Evolutionary conservation across 2,888 invertebrate genomes (phyloP), one percentile per base, ranked within the genome.

Genomic region (Sericinus montela): DNA sequence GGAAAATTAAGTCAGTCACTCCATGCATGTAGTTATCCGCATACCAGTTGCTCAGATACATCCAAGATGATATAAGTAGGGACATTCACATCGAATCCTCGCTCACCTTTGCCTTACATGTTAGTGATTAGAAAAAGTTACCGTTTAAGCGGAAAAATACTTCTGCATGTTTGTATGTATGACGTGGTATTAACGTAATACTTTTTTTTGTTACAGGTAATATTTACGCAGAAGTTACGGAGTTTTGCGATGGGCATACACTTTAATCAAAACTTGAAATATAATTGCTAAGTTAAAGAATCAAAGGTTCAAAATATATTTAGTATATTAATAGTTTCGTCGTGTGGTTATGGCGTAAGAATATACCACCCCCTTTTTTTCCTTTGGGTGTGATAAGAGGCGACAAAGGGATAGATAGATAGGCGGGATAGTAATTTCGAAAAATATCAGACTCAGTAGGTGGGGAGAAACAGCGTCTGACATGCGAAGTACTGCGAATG

Each of bases 121-220:
- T 14, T 13, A 11, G 11, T 1, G 15, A 16, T 40, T 34, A 23
- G 15, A 41, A 41, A 41, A 41, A 37, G 9, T 41, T 28, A 23
- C 30, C 36, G 14, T 30, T 30, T 36, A 19, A 36, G 9, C 23
- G 32, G 28, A 14, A 36, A n/a, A 10, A 7, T 37, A 15, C 3
- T 11, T 11, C 23, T 43, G 37, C 30, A 32, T 38, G 23, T n/a
- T n/a, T n/a, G n/a, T 30, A 35, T 30, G 25, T 30, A 42, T 42
- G 25, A 30, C 38, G 34, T 23, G 30, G 28, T 35, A 29, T 35
- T 43, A 48, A 48, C 15, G 4, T 11, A 36, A 19, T 30, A 13
- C n/a, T 42, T 7, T 48, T 30, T 30, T 43, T 38, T 48, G 48
- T 48, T 48, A 39, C 48, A 48, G 48, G 48, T 48, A 48, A 39